Percentiles rank a stretch among this genome's conserved stretches.
phyloP scores from a whole-genome alignment of 92 coral and sea anemone genomes.

The Diadumene lineata region DNA sequence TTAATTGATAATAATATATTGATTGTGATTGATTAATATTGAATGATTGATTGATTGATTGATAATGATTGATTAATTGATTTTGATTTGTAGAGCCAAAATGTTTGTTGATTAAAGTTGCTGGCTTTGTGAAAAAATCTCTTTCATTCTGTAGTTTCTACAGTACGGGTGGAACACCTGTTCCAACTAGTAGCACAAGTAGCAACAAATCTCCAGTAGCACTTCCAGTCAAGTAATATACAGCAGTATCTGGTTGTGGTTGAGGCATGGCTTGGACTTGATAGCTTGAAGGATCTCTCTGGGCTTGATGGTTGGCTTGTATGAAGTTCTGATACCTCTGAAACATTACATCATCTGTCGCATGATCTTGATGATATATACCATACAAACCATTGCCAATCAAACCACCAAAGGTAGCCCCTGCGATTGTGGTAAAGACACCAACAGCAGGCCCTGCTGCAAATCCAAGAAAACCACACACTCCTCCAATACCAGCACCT shows the following conservation, averaged over 20 bases:
- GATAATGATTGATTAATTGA: no score
- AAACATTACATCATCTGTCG: slow-evolving; percentile 17
- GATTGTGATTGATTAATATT: no score
- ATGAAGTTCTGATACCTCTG: slow-evolving; percentile 31
- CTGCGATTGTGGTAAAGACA: slow-evolving; percentile 45
- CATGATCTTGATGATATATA: slow-evolving; percentile 3
- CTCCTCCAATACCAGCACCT: slow-evolving; percentile 67
- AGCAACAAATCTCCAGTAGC: background rate
- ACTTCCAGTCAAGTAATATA: slow-evolving; percentile 11
- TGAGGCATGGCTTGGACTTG: background rate
- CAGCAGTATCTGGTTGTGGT: background rate
- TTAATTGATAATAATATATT: no score
- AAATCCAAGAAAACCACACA: slow-evolving; percentile 32
- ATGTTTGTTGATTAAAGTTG: no score
- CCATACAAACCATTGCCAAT: slow-evolving; percentile 60
- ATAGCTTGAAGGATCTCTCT: background rate
- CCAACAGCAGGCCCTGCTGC: slow-evolving; percentile 39
- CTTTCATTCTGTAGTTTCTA: no score
- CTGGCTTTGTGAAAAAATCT: no score
- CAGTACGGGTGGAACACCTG: no score
- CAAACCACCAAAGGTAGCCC: slow-evolving; percentile 49
- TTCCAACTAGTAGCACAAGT: background rate
- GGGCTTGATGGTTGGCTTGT: slow-evolving; percentile 1
- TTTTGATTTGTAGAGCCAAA: no score
- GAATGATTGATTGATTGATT: no score